Percentiles rank a stretch among this genome's conserved stretches.
These are phyloP conservation scores for Ceyx melanurus DNA, from an alignment of 2,113 vertebrate species.

Conservation along the genomic window DNA sequence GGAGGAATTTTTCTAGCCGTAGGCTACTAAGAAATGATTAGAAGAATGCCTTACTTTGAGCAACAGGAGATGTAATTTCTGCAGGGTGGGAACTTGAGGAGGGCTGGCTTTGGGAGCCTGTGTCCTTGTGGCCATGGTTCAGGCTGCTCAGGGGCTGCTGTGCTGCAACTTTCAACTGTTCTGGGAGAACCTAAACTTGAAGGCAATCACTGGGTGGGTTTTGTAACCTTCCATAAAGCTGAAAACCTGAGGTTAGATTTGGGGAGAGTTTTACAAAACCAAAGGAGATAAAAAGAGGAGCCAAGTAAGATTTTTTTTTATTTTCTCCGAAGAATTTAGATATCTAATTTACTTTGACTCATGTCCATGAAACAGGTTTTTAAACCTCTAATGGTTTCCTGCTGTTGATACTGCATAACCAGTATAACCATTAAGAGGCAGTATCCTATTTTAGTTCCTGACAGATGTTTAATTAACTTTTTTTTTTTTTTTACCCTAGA, in stretches of 20 bases:
- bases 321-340: background rate
- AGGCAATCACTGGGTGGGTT: background rate
- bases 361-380: background rate
- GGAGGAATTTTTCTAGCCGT: background rate
- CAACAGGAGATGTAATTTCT: background rate
- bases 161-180: rapidly evolving
- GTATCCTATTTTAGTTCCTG: background rate
- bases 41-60: background rate
- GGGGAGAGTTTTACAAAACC: background rate
- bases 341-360: background rate
- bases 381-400: background rate
- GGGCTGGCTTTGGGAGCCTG: background rate
- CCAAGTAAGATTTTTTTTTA: background rate
- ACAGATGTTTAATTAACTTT: background rate
- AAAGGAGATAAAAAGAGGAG: background rate
- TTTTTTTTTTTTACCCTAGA: background rate
- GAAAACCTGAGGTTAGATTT: background rate
- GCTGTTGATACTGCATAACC: background rate
- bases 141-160: background rate
- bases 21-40: background rate
- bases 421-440: background rate
- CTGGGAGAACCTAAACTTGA: background rate
- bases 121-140: rapidly evolving
- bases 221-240: background rate
- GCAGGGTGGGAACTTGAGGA: background rate